phyloP scores from a whole-genome alignment of 2,888 invertebrate species.

The Epinotia demarniana region DNA sequence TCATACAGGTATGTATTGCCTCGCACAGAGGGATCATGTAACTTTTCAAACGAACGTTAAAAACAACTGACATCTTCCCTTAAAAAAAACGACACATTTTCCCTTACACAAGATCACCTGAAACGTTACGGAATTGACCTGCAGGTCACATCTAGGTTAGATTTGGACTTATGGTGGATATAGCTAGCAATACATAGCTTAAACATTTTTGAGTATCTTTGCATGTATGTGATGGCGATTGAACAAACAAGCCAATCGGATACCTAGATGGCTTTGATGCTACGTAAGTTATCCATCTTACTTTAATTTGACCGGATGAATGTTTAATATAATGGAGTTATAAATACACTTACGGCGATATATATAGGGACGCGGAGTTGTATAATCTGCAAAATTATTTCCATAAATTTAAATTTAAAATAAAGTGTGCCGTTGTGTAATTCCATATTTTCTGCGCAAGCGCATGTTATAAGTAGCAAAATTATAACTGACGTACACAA shows the following conservation, averaged over 20 bases:
- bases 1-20: too few species aligned
- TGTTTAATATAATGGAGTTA: not conserved
- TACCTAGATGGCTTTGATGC: slow-evolving; percentile 1
- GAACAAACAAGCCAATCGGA: not conserved
- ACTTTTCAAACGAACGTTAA: not conserved
- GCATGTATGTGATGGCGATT: not conserved
- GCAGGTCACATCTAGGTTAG: not conserved
- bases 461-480: not conserved
- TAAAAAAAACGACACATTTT: too few species aligned
- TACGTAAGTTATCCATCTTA: slow-evolving; percentile 11
- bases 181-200: too few species aligned
- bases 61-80: too few species aligned
- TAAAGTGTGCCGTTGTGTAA: too few species aligned
- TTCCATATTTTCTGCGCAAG: not conserved
- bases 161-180: not conserved
- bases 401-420: not conserved
- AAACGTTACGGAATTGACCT: too few species aligned
- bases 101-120: too few species aligned
- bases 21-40: not conserved
- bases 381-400: slow-evolving; percentile 11
- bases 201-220: too few species aligned
- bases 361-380: slow-evolving; percentile 2
- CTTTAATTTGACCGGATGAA: not conserved
- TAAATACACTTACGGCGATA: slow-evolving; percentile 12
- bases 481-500: too few species aligned